Percentiles rank a stretch among this genome's conserved stretches.
Conservation (phyloP, 2,797 vertebrate species). For the Aulostomus chinensis region DNA sequence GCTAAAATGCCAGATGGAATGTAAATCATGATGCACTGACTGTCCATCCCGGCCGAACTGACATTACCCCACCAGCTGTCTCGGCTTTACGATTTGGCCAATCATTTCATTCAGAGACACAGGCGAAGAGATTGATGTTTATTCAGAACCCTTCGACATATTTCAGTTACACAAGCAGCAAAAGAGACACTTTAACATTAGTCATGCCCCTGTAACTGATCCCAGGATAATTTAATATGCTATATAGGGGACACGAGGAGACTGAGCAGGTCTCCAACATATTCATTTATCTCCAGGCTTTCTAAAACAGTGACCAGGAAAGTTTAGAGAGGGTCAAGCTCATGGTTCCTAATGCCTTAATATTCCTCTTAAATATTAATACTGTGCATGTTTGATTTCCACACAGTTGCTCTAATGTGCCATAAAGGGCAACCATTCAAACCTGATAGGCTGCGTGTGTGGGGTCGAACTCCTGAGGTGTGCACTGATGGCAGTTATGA, state of each 20-base stretch:
- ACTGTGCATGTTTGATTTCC: constrained; percentile 63
- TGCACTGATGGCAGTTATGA: constrained; percentile 29
- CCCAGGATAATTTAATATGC: constrained; percentile 71
- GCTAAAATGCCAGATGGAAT: constrained; percentile 80
- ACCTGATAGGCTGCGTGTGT: constrained; percentile 42
- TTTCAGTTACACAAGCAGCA: constrained; percentile 76
- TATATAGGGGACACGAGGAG: constrained; percentile 40
- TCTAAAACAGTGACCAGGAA: constrained; percentile 63
- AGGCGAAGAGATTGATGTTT: constrained; percentile 80
- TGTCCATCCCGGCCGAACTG: constrained; percentile 72
- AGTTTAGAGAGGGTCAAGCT: constrained; percentile 70
- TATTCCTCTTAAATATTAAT: constrained; percentile 70
- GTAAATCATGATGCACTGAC: constrained; percentile 80
- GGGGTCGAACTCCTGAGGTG: constrained; percentile 40
- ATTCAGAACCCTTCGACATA: constrained; percentile 79
- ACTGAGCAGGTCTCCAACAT: constrained; percentile 37
- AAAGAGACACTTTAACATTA: constrained; percentile 75
- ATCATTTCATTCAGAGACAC: constrained; percentile 69
- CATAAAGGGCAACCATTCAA: constrained; percentile 71
- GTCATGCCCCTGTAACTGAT: constrained; percentile 61
- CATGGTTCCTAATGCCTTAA: constrained; percentile 64
- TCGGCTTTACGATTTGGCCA: constrained; percentile 74
- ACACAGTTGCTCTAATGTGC: constrained; percentile 67
- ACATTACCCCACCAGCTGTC: constrained; percentile 79
- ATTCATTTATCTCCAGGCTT: constrained; percentile 64